Base-by-base conservation (phyloP, 2,797 vertebrate species). In the Bufotes viridis region DNA sequence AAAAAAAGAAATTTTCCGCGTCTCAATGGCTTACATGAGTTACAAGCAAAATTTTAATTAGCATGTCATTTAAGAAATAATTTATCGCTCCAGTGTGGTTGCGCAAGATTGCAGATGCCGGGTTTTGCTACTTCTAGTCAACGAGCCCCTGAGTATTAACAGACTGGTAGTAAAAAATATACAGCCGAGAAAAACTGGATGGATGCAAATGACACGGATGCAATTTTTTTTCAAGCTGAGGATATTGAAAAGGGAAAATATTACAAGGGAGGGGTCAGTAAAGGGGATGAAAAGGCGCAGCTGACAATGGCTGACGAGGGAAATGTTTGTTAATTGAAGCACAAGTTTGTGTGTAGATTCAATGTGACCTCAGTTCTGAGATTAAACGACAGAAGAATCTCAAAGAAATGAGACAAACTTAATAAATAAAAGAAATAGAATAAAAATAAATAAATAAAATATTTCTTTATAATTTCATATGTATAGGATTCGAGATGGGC, bases 21-120 rank as follows among this genome's bases (percentile, higher is more conserved):
- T 94, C 96, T 96, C 95, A 96, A 97, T 97, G 95, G 95, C 96
- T 96, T 96, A 96, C 96, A 96, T 96, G 97, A 97, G 96, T 98
- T 98, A 98, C 97, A 98, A 98, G 97, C 96, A 96, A 97, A 97
- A 97, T 98, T 98, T 99, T 99, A 98, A 99, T 99, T 98, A 98
- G 96, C 96, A 96, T 96, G 94, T 96, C 97, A 96, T 96, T 95
- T 96, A 93, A 91, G 95, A 93, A 95, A 96, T 98, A 97, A 98
- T 97, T 98, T 96, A 98, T 96, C 94, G 94, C 94, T 95, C 92
- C 94, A 96, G 96, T 96, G 96, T 96, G 93, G 90, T 91, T 91
- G 91, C 86, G 87, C 91, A 91, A 90, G 91, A 87, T 89, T 86
- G 84, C 90, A 93, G 91, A 92, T 90, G 91, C 84, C 34, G 29